Evolutionary conservation across 2,797 vertebrate species (phyloP).

Genomic region (Pelobates cultripes): DNA sequence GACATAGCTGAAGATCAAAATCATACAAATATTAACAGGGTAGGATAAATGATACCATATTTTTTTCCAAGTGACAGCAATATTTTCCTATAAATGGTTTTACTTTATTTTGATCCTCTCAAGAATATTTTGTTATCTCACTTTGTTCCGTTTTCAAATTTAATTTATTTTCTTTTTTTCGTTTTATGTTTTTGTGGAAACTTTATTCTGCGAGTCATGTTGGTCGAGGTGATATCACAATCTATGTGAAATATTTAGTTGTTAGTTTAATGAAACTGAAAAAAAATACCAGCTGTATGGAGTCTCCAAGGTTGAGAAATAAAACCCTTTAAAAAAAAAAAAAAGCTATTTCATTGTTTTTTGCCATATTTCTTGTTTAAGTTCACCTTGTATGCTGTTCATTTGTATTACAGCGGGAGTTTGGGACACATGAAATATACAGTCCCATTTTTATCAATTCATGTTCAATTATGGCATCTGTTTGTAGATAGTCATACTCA

Average conservation of each 20-base stretch:
- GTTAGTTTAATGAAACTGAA: neutral
- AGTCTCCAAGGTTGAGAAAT: neutral
- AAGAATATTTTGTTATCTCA: too few relatives aligned
- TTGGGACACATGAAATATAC: conserved; percentile 36
- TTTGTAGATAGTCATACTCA: conserved; percentile 19
- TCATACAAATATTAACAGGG: too few relatives aligned
- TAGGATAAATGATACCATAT: too few relatives aligned
- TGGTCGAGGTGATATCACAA: neutral
- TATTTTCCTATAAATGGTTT: too few relatives aligned
- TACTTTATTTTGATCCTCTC: too few relatives aligned
- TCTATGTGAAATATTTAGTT: neutral
- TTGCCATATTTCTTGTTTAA: neutral
- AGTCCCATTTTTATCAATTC: conserved; percentile 29
- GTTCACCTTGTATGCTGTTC: conserved; percentile 1
- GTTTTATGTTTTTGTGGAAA: too few relatives aligned
- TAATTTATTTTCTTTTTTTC: too few relatives aligned
- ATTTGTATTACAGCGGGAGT: neutral
- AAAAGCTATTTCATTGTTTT: neutral
- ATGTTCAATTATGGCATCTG: conserved; percentile 38
- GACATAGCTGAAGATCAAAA: too few relatives aligned
- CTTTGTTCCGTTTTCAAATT: too few relatives aligned
- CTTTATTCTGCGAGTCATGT: neutral
- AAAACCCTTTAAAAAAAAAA: neutral
- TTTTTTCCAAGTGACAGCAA: too few relatives aligned
- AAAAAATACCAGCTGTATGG: neutral